phyloP scores from a whole-genome alignment of 2,888 invertebrate species.

The Geotrupes spiniger region DNA sequence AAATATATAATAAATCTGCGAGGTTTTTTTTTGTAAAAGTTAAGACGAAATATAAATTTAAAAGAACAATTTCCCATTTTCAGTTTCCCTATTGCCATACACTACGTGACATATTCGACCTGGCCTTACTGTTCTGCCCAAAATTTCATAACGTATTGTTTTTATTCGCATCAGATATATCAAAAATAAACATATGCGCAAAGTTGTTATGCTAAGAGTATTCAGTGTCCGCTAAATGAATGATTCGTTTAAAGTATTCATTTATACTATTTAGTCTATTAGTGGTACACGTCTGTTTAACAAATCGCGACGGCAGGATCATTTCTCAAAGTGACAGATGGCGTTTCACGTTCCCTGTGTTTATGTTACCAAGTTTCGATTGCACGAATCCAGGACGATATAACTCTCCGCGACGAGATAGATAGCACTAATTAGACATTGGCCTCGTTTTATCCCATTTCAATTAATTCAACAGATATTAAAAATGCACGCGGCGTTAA shows the following conservation, averaged over 20 bases:
- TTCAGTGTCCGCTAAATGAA: too few species aligned
- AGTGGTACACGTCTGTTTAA: constrained; percentile 37
- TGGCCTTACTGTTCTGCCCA: too few species aligned
- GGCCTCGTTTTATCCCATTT: constrained; percentile 6
- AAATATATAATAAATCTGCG: too few species aligned
- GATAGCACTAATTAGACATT: not conserved
- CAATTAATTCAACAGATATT: constrained; percentile 5
- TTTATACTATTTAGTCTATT: constrained; percentile 38
- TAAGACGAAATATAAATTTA: too few species aligned
- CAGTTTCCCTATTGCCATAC: too few species aligned
- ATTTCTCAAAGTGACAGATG: constrained; percentile 13
- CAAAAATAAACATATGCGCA: too few species aligned
- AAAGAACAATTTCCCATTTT: too few species aligned
- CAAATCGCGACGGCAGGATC: constrained; percentile 36
- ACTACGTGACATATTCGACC: too few species aligned
- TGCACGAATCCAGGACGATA: not conserved
- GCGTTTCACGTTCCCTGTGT: not conserved
- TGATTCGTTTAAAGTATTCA: constrained; percentile 18
- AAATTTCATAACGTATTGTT: too few species aligned
- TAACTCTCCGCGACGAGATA: not conserved
- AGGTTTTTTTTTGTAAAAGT: too few species aligned
- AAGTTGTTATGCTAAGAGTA: too few species aligned
- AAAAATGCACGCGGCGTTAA: constrained; percentile 2
- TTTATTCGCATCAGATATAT: too few species aligned
- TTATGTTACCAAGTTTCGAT: not conserved